phyloP scores from a whole-genome alignment of 92 coral and sea anemone species.

The Parazoanthus darwini region DNA sequence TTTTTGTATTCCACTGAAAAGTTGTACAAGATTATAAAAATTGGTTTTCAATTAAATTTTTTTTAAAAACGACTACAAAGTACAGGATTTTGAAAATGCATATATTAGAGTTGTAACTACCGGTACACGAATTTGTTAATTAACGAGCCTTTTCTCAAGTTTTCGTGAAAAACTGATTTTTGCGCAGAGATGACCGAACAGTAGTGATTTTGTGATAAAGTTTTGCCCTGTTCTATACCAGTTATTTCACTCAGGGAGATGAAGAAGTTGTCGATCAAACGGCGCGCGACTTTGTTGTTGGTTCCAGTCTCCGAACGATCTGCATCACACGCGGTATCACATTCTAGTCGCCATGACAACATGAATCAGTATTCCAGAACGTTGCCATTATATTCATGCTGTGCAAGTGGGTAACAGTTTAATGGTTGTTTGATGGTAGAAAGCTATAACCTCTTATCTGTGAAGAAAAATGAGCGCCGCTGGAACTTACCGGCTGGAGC shows the following conservation, averaged over 20 bases:
- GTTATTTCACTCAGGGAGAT: no score
- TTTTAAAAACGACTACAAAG: no score
- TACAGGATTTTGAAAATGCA: no score
- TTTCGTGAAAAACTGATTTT: no score
- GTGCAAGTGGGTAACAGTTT: conserved; percentile 48
- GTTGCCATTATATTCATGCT: conserved; percentile 46
- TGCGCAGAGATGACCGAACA: no score
- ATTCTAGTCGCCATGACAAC: conserved; percentile 60
- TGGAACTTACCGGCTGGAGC: conserved; percentile 67
- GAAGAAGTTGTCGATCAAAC: no score
- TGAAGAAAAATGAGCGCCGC: conserved; percentile 11
- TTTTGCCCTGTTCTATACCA: background rate
- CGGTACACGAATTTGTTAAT: no score
- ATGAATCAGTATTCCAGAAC: conserved; percentile 33
- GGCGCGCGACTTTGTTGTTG: conserved; percentile 14
- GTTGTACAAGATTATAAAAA: no score
- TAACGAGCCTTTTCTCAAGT: no score
- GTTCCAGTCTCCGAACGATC: conserved; percentile 15
- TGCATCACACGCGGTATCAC: background rate
- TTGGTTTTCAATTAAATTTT: no score
- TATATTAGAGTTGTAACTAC: no score
- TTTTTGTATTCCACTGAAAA: no score
- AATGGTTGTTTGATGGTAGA: conserved; percentile 42
- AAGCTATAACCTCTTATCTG: background rate
- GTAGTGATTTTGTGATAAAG: background rate